Evolutionary conservation across 2,797 vertebrate genomes (phyloP).

Genomic region (Myotis findleyi): DNA sequence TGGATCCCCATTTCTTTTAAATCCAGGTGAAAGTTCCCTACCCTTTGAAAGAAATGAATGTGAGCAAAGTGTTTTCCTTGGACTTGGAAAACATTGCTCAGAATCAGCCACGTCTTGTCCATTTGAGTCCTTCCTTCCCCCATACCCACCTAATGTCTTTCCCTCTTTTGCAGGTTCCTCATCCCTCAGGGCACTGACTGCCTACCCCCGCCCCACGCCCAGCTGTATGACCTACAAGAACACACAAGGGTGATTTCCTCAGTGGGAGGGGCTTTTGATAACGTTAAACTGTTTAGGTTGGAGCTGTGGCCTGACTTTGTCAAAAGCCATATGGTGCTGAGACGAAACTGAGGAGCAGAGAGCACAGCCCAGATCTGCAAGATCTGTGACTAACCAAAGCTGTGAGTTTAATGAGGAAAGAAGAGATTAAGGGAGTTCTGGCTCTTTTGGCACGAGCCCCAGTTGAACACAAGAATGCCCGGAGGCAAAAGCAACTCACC

Average conservation of each 20-base stretch:
- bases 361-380: slow-evolving; percentile 74
- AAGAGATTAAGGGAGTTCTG: slow-evolving; percentile 74
- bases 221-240: slow-evolving; percentile 64
- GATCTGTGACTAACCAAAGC: slow-evolving; percentile 79
- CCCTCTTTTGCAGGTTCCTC: neutral
- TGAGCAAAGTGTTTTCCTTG: slow-evolving; percentile 76
- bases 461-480: slow-evolving; percentile 49
- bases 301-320: slow-evolving; percentile 82
- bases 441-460: slow-evolving; percentile 71
- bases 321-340: slow-evolving; percentile 85
- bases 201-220: slow-evolving; percentile 54
- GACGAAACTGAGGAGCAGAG: slow-evolving; percentile 72
- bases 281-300: slow-evolving; percentile 85
- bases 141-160: neutral
- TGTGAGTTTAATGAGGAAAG: slow-evolving; percentile 80
- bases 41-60: slow-evolving; percentile 74
- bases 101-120: neutral
- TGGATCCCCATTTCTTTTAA: slow-evolving; percentile 73
- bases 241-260: slow-evolving; percentile 79
- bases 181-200: neutral
- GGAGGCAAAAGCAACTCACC: slow-evolving; percentile 64
- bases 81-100: slow-evolving; percentile 55
- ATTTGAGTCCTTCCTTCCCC: neutral
- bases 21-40: slow-evolving; percentile 79
- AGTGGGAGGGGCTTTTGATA: slow-evolving; percentile 78